These are phyloP conservation scores for Phortica variegata DNA, from an alignment of 1,140 invertebrate species.

Conservation along the genomic window DNA sequence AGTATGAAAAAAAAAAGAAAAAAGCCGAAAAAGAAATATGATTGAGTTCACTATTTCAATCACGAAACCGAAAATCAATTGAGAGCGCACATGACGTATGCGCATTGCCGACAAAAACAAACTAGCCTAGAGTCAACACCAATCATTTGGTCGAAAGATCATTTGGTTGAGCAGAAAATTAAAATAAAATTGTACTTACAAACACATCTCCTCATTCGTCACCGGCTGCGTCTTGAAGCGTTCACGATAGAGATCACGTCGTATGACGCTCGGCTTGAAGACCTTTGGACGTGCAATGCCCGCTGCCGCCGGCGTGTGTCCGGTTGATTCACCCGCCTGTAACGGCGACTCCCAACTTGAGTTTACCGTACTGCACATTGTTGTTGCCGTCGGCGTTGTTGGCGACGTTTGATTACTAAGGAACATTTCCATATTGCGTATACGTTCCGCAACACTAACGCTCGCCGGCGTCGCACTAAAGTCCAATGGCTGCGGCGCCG, in stretches of 20 bases:
- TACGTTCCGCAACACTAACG: slow-evolving; percentile 53
- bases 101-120: too few species aligned
- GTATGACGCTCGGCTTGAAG: slow-evolving; percentile 51
- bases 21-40: too few species aligned
- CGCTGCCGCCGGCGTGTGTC: slow-evolving; percentile 9
- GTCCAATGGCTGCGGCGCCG: slow-evolving; percentile 16
- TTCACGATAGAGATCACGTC: slow-evolving; percentile 60
- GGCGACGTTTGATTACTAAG: slow-evolving; percentile 26
- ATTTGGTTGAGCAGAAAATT: too few species aligned
- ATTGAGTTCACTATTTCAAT: too few species aligned
- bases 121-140: too few species aligned
- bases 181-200: slow-evolving; percentile 38
- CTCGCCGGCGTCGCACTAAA: slow-evolving; percentile 25
- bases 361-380: slow-evolving; percentile 5
- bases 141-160: too few species aligned
- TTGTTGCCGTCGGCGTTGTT: slow-evolving; percentile 12
- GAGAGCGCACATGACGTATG: too few species aligned
- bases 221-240: slow-evolving; percentile 69
- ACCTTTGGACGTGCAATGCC: slow-evolving; percentile 56
- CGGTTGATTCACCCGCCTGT: slow-evolving; percentile 10
- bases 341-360: slow-evolving; percentile 44
- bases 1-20: too few species aligned
- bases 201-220: slow-evolving; percentile 63
- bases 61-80: too few species aligned
- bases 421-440: slow-evolving; percentile 53